These are phyloP conservation scores for Glossophaga mutica DNA, from an alignment of 2,797 vertebrate genomes.

Conservation along the genomic window DNA sequence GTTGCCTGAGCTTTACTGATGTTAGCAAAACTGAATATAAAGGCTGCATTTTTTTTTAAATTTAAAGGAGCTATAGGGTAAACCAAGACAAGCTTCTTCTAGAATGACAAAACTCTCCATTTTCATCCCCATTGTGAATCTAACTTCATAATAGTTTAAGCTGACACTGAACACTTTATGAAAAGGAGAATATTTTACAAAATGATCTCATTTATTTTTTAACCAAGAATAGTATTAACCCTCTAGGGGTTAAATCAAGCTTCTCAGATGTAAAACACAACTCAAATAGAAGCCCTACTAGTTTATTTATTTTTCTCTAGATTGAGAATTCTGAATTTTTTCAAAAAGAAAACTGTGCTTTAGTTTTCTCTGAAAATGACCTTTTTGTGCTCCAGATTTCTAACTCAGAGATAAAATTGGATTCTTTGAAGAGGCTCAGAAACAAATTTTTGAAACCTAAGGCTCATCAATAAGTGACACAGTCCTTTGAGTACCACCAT, in stretches of 20 bases:
- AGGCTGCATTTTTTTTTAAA: not conserved
- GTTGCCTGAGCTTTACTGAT: not conserved
- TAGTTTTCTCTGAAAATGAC: slow-evolving; percentile 60
- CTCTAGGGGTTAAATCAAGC: slow-evolving; percentile 16
- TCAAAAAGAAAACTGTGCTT: not conserved
- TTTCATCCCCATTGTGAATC: not conserved
- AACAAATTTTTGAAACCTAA: slow-evolving; percentile 52
- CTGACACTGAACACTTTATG: not conserved
- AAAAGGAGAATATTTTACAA: not conserved
- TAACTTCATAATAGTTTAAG: not conserved
- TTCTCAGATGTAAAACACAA: slow-evolving; percentile 31
- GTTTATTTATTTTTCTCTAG: not conserved
- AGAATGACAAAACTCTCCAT: not conserved
- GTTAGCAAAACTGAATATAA: not conserved
- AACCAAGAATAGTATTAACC: slow-evolving; percentile 31
- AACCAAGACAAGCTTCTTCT: not conserved
- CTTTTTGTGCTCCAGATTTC: slow-evolving; percentile 36
- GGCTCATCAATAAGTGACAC: not conserved
- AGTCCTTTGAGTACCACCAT: not conserved
- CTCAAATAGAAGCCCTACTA: not conserved
- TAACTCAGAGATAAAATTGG: slow-evolving; percentile 54
- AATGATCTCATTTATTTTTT: slow-evolving; percentile 13
- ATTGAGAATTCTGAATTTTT: not conserved
- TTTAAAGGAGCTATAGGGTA: not conserved
- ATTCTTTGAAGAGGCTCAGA: slow-evolving; percentile 58